Conservation (phyloP, 2,113 vertebrate genomes). For the Coturnix japonica region DNA sequence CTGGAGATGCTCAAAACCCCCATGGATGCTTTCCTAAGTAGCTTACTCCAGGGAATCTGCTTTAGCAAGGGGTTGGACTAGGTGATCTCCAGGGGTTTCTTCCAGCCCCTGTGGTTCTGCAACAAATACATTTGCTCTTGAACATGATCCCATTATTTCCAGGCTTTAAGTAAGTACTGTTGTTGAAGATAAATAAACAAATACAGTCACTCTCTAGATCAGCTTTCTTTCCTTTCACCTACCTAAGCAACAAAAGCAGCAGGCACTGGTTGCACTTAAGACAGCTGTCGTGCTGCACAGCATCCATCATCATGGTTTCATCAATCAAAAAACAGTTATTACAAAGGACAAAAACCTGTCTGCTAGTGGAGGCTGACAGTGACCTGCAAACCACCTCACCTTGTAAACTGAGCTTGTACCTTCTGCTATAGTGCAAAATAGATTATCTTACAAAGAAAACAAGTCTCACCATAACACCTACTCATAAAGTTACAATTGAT, state of each 20-base stretch:
- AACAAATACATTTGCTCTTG: too few species aligned
- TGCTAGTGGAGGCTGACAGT: background rate
- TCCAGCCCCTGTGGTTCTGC: too few species aligned
- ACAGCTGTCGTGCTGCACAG: background rate
- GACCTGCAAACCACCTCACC: fast-evolving
- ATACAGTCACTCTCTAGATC: background rate
- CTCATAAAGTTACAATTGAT: background rate
- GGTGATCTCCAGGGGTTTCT: too few species aligned
- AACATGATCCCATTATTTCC: background rate
- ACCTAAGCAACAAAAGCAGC: background rate
- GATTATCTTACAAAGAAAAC: background rate
- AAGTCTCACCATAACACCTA: background rate
- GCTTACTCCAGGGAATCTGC: too few species aligned
- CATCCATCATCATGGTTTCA: background rate
- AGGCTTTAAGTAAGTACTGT: background rate
- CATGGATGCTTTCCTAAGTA: too few species aligned
- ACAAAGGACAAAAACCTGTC: background rate
- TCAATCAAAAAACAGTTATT: background rate
- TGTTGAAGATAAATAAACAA: background rate
- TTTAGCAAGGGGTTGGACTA: too few species aligned
- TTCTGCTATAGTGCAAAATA: background rate
- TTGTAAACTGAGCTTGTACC: background rate
- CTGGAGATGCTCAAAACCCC: too few species aligned
- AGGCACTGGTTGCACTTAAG: background rate
- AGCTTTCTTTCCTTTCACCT: background rate